phyloP scores from a whole-genome alignment of 2,888 invertebrate species.

The Caenorhabditis panamensis region DNA sequence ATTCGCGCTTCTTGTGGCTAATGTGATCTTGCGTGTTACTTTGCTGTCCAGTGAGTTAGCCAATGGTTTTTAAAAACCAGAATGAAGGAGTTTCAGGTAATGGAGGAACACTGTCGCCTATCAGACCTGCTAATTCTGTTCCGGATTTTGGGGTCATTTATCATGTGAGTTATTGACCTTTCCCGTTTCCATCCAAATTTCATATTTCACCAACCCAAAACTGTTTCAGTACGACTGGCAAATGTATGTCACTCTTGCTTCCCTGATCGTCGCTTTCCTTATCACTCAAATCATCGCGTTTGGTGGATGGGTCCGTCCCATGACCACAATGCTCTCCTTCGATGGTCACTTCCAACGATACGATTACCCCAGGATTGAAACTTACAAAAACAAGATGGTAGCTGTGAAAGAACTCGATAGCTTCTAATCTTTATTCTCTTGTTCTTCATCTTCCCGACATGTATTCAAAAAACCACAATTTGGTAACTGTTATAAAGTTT shows the following conservation, averaged over 20 bases:
- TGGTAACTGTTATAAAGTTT: background rate
- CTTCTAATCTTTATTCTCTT: constrained; percentile 18
- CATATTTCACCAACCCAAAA: no score
- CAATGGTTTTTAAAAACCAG: no score
- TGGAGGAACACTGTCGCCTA: background rate
- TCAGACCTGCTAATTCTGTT: no score
- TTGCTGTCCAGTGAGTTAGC: constrained; percentile 21
- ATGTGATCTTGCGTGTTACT: background rate
- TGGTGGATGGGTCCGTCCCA: constrained; percentile 41
- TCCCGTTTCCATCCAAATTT: background rate
- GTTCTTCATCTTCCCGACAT: background rate
- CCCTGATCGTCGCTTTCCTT: constrained; percentile 29
- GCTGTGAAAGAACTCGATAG: constrained; percentile 35
- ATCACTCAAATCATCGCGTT: constrained; percentile 36
- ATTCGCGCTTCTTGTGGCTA: background rate
- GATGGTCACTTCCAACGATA: constrained; percentile 39
- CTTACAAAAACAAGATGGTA: constrained; percentile 26
- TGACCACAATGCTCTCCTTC: constrained; percentile 27
- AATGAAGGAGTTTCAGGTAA: no score
- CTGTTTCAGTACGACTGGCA: constrained; percentile 29
- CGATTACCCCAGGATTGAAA: constrained; percentile 18
- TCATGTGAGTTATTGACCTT: background rate
- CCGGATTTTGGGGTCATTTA: background rate
- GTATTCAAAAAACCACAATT: no score
- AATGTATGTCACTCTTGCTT: constrained; percentile 21